Evolutionary conservation across 2,797 vertebrate genomes (phyloP).

Genomic region (Anabas testudineus): DNA sequence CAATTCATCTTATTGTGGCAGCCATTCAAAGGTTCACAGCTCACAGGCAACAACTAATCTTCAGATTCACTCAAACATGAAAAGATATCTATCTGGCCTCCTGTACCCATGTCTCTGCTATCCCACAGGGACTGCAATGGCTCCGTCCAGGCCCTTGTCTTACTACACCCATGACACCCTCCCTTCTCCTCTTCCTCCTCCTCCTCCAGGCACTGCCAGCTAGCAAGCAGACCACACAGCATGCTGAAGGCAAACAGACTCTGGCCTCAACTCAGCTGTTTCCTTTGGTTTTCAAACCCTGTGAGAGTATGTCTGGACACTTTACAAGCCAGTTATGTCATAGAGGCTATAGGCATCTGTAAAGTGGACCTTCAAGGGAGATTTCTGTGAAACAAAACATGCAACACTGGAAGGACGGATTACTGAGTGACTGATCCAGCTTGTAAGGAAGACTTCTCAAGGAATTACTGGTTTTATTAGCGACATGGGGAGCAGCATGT

Average conservation of each 20-base stretch:
- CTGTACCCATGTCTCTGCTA: slow-evolving; percentile 10
- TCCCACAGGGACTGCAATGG: not conserved
- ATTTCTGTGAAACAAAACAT: slow-evolving; percentile 33
- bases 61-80: slow-evolving; percentile 53
- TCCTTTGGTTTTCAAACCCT: slow-evolving; percentile 37
- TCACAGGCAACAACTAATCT: slow-evolving; percentile 33
- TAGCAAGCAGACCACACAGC: slow-evolving; percentile 55
- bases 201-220: slow-evolving; percentile 23
- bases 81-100: slow-evolving; percentile 41
- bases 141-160: slow-evolving; percentile 5
- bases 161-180: not conserved
- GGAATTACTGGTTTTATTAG: slow-evolving; percentile 46
- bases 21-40: slow-evolving; percentile 20
- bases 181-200: not conserved
- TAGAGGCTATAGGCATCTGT: not conserved
- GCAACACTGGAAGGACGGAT: slow-evolving; percentile 9
- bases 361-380: not conserved
- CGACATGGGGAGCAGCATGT: not conserved
- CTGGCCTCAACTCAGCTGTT: slow-evolving; percentile 44
- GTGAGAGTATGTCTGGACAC: slow-evolving; percentile 18
- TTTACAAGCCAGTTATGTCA: slow-evolving; percentile 47
- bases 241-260: slow-evolving; percentile 37
- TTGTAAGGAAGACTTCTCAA: slow-evolving; percentile 49
- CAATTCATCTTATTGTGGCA: slow-evolving; percentile 21
- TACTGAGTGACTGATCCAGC: slow-evolving; percentile 48